These are phyloP conservation scores for Hydrolagus colliei DNA, from an alignment of 2,797 vertebrate species.

Conservation along the genomic window DNA sequence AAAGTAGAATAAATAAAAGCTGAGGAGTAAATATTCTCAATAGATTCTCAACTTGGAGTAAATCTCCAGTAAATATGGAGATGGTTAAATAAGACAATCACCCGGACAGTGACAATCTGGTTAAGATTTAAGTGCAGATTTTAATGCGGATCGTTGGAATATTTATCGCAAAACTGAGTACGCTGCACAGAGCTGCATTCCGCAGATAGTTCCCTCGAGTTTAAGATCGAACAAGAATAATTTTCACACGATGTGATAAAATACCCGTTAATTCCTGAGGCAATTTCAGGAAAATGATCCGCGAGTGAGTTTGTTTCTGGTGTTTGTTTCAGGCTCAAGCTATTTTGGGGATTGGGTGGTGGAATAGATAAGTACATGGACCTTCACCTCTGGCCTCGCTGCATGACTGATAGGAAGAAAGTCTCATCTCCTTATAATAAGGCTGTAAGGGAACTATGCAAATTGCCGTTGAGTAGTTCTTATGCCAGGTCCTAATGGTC, in stretches of 20 bases:
- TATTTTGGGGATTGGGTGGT: background rate
- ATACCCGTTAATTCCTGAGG: background rate
- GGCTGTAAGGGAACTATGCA: background rate
- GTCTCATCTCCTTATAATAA: background rate
- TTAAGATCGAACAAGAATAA: slow-evolving; percentile 19
- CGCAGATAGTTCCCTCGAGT: background rate
- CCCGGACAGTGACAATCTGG: slow-evolving; percentile 6
- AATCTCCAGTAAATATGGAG: slow-evolving; percentile 2
- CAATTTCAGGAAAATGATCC: background rate
- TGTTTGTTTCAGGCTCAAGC: background rate
- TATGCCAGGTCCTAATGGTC: background rate
- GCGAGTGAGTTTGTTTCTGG: background rate
- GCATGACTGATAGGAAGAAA: background rate
- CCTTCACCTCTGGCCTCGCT: background rate
- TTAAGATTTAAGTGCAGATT: slow-evolving; percentile 2
- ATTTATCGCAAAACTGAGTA: background rate
- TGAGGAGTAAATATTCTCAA: slow-evolving; percentile 11
- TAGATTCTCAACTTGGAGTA: background rate
- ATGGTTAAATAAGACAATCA: slow-evolving; percentile 1
- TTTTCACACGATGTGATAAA: background rate
- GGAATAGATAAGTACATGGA: background rate
- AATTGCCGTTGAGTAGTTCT: background rate
- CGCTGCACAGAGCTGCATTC: no score
- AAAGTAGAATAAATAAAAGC: background rate
- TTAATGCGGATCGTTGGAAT: background rate